Evolutionary conservation across 1,140 invertebrate genomes (phyloP).

Genomic region (Brachionus rubens): DNA sequence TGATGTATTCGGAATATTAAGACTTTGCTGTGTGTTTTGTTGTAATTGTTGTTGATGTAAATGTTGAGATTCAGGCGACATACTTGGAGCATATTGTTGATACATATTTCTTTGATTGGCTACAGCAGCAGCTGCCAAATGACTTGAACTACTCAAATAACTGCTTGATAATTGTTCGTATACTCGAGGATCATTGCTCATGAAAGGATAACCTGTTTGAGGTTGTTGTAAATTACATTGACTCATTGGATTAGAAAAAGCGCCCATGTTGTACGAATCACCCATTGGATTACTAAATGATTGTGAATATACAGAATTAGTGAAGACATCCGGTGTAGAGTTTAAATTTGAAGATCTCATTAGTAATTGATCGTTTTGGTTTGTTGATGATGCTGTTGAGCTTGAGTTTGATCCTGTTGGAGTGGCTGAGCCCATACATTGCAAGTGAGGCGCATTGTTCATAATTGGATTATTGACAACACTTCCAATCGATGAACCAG

Average conservation of each 20-base stretch:
- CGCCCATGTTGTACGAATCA: not conserved
- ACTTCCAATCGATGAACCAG: slow-evolving; percentile 22
- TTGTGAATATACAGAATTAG: slow-evolving; percentile 23
- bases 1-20: not conserved
- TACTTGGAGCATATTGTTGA: slow-evolving; percentile 6
- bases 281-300: not conserved
- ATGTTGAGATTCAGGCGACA: slow-evolving; percentile 14
- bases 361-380: slow-evolving; percentile 30
- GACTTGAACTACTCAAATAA: slow-evolving; percentile 10
- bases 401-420: not conserved
- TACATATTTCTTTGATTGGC: slow-evolving; percentile 39
- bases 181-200: slow-evolving; percentile 37
- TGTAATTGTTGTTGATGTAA: slow-evolving; percentile 28
- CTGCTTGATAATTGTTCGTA: slow-evolving; percentile 39
- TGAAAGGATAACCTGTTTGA: slow-evolving; percentile 10
- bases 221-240: slow-evolving; percentile 4
- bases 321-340: not conserved
- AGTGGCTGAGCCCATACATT: slow-evolving; percentile 13
- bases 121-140: slow-evolving; percentile 33
- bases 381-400: not conserved
- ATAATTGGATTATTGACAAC: not conserved
- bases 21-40: not conserved
- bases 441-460: not conserved
- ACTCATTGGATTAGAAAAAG: slow-evolving; percentile 3
- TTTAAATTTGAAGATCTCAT: slow-evolving; percentile 16